Base-by-base conservation (phyloP, 2,888 invertebrate species). In the Enchytraeus crypticus region DNA sequence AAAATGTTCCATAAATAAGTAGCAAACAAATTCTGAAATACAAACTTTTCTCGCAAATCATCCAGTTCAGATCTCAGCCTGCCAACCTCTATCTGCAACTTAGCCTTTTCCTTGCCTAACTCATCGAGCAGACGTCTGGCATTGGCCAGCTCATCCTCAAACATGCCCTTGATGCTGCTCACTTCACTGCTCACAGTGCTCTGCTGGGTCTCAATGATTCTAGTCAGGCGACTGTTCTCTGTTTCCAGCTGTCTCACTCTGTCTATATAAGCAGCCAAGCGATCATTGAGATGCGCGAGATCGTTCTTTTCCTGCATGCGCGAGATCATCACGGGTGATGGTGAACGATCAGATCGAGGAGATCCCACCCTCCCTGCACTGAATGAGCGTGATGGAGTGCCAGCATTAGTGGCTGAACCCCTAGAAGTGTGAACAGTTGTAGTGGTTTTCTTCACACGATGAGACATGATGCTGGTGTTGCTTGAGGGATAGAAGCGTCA, bases 211-310 rank as follows among this genome's bases (percentile, higher is more conserved):
- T 61, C 65, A 43, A 73, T 59, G 62, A 77, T 75, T 1, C 72
- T 68, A 14, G 65, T 63, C 33, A 78, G 66, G 3, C 74, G 69
- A 49, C 68, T 69, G 63, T 98, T 98, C 80, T 98, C 97, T 59
- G 84, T 84, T 80, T 98, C 96, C 73, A 98, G 83, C 74, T 87
- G 88, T 58, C 97, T 87, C 53, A 95, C 93, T 74, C 86, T 87
- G 74, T 98, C 97, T 74, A 98, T 98, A 77, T 98, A 98, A 61
- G 87, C 86, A 14, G 97, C 97, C 70, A 98, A 83, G 63, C 97
- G 90, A 79, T 97, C 95, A 79, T 98, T 98, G 54, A 98, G 84
- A 77, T 90, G 88, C 76, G 90, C 90, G 66, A 98, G 82, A 73
- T 92, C 90, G 71, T 89, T 88, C 81, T 97, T 97, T 78, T 98